A percentile compares a stretch with the other conserved stretches of the same genome.
Evolutionary conservation across 2,888 invertebrate species (phyloP).

Genomic region (Byasa hedistus): DNA sequence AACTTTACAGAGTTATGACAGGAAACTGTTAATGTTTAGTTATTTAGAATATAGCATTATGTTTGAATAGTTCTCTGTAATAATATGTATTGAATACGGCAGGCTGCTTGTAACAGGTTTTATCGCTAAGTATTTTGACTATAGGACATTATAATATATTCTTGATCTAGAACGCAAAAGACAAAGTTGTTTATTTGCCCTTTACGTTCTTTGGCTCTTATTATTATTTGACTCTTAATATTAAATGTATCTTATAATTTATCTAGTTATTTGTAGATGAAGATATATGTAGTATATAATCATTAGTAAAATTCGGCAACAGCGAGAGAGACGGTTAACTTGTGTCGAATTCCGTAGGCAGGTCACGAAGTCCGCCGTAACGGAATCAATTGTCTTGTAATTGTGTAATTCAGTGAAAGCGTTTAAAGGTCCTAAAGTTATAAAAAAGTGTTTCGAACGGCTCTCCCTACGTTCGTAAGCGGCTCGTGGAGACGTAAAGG

Average conservation of each 20-base stretch:
- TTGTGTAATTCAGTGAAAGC: slow-evolving; percentile 30
- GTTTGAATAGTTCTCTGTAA: too few species aligned
- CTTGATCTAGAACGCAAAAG: slow-evolving; percentile 1
- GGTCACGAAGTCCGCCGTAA: slow-evolving; percentile 22
- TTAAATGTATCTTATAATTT: too few species aligned
- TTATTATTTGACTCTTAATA: background rate
- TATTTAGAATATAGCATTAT: too few species aligned
- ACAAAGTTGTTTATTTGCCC: slow-evolving; percentile 10
- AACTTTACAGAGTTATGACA: background rate
- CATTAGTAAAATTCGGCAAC: background rate
- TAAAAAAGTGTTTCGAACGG: slow-evolving; percentile 30
- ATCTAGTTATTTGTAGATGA: background rate
- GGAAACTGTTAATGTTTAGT: background rate
- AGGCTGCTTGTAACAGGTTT: too few species aligned
- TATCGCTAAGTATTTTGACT: background rate
- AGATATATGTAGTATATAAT: background rate
- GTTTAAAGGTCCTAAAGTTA: slow-evolving; percentile 27
- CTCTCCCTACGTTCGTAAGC: slow-evolving; percentile 25
- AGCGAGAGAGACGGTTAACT: slow-evolving; percentile 10
- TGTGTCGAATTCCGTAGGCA: slow-evolving; percentile 10
- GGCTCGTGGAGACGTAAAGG: slow-evolving; percentile 31
- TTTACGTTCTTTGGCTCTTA: slow-evolving; percentile 2
- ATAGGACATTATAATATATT: slow-evolving; percentile 5
- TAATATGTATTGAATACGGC: too few species aligned
- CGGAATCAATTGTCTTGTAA: slow-evolving; percentile 30